Base-by-base conservation (phyloP, 1,140 invertebrate species). In the Parapsyche elsis region DNA sequence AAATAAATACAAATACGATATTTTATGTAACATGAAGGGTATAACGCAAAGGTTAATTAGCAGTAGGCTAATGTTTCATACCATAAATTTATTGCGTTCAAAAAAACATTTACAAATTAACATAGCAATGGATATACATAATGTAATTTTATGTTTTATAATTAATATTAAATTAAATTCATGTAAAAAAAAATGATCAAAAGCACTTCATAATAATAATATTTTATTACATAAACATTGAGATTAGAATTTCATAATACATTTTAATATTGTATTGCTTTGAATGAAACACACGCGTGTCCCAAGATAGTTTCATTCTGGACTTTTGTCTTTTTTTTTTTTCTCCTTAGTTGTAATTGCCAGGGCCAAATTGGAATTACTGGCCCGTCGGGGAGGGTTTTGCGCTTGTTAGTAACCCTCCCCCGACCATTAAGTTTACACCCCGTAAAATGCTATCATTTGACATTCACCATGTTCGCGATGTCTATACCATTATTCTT, bases 361-460 rank as follows among this genome's bases (percentile, higher is more conserved):
- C 57, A 21, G 57, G 21, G 16, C n/a, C 57, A 61, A 61, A 61
- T 61, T 61, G 57, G 57, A 61, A 61, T 61, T 61, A 61, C n/a
- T 9, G 57, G 57, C 57, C 57, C 16, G n/a, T 61, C 30, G 49
- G 49, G 49, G 49, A 14, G 49, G 16, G 49, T 16, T 53, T 53
- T 53, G 12, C 49, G 61, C 61, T 71, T 71, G 70, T 71, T 71
- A 71, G 70, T 14, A 30, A 16, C 12, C 12, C 16, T 16, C 12
- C 12, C 16, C 49, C 49, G 16, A 46, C 44, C 75, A 26, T 77
- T 77, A 77, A 77, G 49, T 77, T 77, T 77, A 77, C 75, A 77
- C 75, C 44, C 75, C 75, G 75, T 77, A 77, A 77, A 77, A 77
- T 77, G 75, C 59, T 77, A 77, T 77, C 75, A 77, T 77, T 64